Percentiles rank a stretch among this genome's conserved stretches.
These are phyloP conservation scores for Siniperca undulata DNA, from an alignment of 2,797 vertebrate species.

Conservation along the genomic window DNA sequence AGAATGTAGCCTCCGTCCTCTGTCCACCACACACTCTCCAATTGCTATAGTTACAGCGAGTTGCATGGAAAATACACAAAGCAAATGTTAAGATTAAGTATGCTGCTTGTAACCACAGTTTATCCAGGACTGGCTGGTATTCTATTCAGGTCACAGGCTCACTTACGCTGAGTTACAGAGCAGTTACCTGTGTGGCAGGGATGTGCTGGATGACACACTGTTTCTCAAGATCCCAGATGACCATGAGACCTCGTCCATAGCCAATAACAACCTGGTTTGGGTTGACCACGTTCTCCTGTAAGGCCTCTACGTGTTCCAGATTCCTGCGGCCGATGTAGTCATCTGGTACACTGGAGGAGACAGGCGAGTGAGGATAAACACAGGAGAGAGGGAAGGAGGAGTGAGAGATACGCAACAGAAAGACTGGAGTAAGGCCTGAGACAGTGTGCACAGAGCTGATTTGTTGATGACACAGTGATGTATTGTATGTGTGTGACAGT, in stretches of 20 bases:
- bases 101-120: neutral
- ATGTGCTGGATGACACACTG: slow-evolving; percentile 86
- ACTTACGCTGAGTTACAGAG: fast-evolving
- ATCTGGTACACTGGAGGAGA: slow-evolving; percentile 88
- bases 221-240: slow-evolving; percentile 92
- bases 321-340: slow-evolving; percentile 90
- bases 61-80: neutral
- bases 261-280: slow-evolving; percentile 91
- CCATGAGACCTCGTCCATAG: slow-evolving; percentile 93
- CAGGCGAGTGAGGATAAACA: neutral
- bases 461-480: neutral
- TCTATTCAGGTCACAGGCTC: neutral
- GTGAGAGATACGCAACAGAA: neutral
- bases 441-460: neutral
- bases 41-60: slow-evolving; percentile 83
- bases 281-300: slow-evolving; percentile 91
- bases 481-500: neutral
- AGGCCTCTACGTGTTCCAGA: slow-evolving; percentile 93
- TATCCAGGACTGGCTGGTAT: neutral
- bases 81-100: neutral
- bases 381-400: neutral
- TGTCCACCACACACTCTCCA: slow-evolving; percentile 96
- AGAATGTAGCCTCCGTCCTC: slow-evolving; percentile 90
- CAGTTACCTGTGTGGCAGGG: slow-evolving; percentile 90
- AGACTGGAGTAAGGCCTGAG: neutral